These are phyloP conservation scores for Lepeophtheirus nordmannii DNA, from an alignment of 2,888 invertebrate genomes.

Conservation along the genomic window DNA sequence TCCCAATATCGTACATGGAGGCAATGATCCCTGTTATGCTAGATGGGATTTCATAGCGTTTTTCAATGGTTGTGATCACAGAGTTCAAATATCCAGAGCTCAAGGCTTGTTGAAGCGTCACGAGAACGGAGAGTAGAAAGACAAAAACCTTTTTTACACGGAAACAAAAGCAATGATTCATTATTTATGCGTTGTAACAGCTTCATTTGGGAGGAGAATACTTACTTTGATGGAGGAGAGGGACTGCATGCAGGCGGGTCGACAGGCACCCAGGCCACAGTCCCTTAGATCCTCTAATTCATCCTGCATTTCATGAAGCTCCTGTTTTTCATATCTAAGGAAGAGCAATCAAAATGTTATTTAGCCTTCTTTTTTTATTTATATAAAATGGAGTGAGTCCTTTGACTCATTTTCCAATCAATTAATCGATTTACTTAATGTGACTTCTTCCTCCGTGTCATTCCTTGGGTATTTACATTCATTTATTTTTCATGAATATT, in stretches of 20 bases:
- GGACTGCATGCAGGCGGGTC: constrained; percentile 65
- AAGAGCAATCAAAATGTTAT: neutral
- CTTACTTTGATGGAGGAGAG: constrained; percentile 74
- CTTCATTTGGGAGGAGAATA: neutral
- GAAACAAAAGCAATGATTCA: constrained; percentile 31
- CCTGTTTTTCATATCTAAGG: constrained; percentile 11
- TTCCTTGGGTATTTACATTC: too few relatives aligned
- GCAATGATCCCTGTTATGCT: constrained; percentile 76
- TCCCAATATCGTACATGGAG: constrained; percentile 86
- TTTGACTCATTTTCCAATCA: too few relatives aligned
- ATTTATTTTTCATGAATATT: too few relatives aligned
- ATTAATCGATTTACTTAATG: too few relatives aligned
- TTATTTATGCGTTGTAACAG: neutral
- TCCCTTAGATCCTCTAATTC: constrained; percentile 48
- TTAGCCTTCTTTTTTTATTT: too few relatives aligned
- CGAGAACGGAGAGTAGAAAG: constrained; percentile 69
- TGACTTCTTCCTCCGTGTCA: too few relatives aligned
- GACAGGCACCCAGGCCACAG: constrained; percentile 72
- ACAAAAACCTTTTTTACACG: constrained; percentile 59
- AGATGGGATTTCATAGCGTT: constrained; percentile 77
- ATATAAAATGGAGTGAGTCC: too few relatives aligned
- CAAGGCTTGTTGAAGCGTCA: constrained; percentile 73
- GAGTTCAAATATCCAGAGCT: constrained; percentile 84
- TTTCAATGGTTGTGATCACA: constrained; percentile 91
- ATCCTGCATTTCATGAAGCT: constrained; percentile 20